Evolutionary conservation across 1,140 invertebrate genomes (phyloP), one percentile per base, ranked within the genome.

Genomic region (Orchesella cincta): DNA sequence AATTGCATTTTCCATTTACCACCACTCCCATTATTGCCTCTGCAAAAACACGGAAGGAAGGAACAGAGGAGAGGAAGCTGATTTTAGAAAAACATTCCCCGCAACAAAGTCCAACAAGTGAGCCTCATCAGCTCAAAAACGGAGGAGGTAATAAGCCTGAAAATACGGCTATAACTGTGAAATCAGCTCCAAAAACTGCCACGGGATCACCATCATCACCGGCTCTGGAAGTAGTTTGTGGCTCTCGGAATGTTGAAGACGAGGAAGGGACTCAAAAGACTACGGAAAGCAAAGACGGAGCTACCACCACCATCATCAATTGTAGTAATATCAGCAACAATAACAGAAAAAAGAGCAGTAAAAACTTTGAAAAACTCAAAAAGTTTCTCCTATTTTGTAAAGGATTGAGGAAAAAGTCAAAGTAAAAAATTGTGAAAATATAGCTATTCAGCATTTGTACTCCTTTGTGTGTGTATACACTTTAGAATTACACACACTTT

Each of bases 341-440:
- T 67, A 67, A 67, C 62, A 67, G 28, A 33, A 67, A 67, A 67
- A 67, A 67, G 62, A 33, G 62, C 31, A 67, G 62, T 67, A 67
- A 67, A 67, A 67, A 67, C 62, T 67, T 67, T 67, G 62, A 67
- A 67, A 29, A 67, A 67, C 62, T 67, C 62, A 67, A 67, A 67
- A 67, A 67, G 62, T 67, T 67, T 67, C 62, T 67, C 31, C n/a
- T 67, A 33, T 67, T 67, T 31, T 67, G 62, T 67, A 29, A 67
- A 67, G 31, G 62, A 67, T 67, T 67, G 31, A 67, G 62, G 31
- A 67, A 67, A 67, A 67, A 67, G 62, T 67, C 62, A 67, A 67
- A 67, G 31, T 67, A 33, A 33, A 67, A 67, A 67, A 29, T 31
- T 67, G 62, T 46, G 39, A 46, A 46, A 46, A 46, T 46, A 46